A percentile compares a stretch with the other conserved stretches of the same genome.
phyloP scores from a whole-genome alignment of 2,797 vertebrate genomes.

The Poecilia gillii region DNA sequence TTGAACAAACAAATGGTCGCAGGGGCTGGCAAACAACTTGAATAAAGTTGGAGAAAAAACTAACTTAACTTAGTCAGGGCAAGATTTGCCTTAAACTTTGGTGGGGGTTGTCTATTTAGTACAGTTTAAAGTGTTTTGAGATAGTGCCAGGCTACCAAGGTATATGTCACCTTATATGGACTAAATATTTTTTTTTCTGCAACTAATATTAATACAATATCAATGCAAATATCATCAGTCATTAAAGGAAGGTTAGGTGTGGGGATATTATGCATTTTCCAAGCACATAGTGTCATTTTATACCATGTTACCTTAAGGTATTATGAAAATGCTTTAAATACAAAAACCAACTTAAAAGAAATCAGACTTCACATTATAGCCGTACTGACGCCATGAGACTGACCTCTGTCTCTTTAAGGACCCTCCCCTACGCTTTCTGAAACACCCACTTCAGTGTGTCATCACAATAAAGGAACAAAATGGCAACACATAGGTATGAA shows the following conservation, averaged over 20 bases:
- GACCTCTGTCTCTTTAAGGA: not conserved
- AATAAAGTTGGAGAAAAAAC: slow-evolving; percentile 38
- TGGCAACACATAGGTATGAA: not conserved
- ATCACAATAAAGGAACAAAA: not conserved
- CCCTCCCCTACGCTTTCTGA: not conserved
- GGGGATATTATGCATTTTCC: not conserved
- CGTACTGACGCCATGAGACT: not conserved
- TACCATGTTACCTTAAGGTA: not conserved
- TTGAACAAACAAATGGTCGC: slow-evolving; percentile 44
- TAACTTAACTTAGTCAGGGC: slow-evolving; percentile 17
- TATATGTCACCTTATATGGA: not conserved
- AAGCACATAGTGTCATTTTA: not conserved
- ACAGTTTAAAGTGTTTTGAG: slow-evolving; percentile 3
- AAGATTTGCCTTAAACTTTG: slow-evolving; percentile 5
- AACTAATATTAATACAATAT: not conserved
- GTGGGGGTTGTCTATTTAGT: not conserved
- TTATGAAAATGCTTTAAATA: not conserved
- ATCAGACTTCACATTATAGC: not conserved
- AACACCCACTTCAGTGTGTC: not conserved
- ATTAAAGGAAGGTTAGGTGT: not conserved
- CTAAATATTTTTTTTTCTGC: not conserved
- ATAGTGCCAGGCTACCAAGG: not conserved
- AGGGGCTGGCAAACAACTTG: slow-evolving; percentile 38
- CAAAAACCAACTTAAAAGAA: not conserved
- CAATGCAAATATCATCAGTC: not conserved